A percentile compares a stretch with the other conserved stretches of the same genome.
Conservation (phyloP, 2,888 invertebrate genomes). For the Drosophila lutescens region DNA sequence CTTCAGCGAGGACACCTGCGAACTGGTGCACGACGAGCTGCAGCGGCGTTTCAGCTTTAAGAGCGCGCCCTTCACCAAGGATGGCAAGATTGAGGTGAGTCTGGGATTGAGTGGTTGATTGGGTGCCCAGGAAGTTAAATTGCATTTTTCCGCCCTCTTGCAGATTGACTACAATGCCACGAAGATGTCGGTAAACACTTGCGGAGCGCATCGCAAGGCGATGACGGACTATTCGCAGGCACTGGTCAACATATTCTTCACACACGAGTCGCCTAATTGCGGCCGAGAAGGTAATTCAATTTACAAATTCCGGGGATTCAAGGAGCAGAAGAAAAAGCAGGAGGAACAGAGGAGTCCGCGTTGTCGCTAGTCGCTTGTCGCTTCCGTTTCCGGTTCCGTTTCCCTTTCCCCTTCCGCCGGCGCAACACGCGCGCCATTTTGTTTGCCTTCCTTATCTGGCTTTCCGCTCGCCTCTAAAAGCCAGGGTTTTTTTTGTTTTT, state of each 20-base stretch:
- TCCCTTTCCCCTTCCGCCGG: conserved; percentile 56
- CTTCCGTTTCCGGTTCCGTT: conserved; percentile 51
- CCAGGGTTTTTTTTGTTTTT: conserved; percentile 5
- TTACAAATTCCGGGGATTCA: conserved; percentile 55
- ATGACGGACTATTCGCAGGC: conserved; percentile 83
- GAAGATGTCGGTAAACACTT: conserved; percentile 76
- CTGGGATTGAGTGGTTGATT: background rate
- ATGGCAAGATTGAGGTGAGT: conserved; percentile 81
- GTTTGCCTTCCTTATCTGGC: conserved; percentile 39
- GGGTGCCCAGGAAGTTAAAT: background rate
- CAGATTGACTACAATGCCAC: conserved; percentile 68
- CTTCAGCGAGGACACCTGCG: conserved; percentile 79
- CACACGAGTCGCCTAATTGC: conserved; percentile 72
- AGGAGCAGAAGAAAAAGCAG: background rate
- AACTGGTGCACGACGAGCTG: conserved; percentile 82
- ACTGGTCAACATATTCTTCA: conserved; percentile 82
- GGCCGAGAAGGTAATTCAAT: conserved; percentile 81
- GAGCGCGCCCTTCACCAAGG: conserved; percentile 76
- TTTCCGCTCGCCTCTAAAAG: conserved; percentile 16
- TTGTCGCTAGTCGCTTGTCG: conserved; percentile 68
- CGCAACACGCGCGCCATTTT: conserved; percentile 72
- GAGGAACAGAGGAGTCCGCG: conserved; percentile 24
- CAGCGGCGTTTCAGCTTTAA: conserved; percentile 77
- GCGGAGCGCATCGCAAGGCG: conserved; percentile 77
- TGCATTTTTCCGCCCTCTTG: background rate